Base-by-base conservation (phyloP, 1,140 invertebrate genomes). In the Penaeus chinensis region DNA sequence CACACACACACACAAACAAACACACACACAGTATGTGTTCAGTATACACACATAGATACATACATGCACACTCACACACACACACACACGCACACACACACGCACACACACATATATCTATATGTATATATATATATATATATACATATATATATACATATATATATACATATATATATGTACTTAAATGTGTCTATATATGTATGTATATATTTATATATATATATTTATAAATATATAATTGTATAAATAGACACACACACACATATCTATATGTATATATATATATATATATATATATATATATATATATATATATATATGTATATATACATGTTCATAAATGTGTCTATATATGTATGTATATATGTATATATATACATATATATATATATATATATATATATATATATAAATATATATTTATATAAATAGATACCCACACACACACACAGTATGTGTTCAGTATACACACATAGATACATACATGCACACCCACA, bases 261-360 rank as follows among this genome's bases (percentile, higher is more conserved):
- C 27, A 69, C 27, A 69, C 27, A 69, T 69, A 69, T 69, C 7
- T 69, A 69, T 69, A 69, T 71, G 32, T 71, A n/a, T 71, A n/a
- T 71, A n/a, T 71, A n/a, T 71, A n/a, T 71, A n/a, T 16, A 71
- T 71, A n/a, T 71, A 71, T 71, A n/a, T 71, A 71, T 71, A n/a
- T 71, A 71, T n/a, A 71, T 22, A 71, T 71, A 71, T 71, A 71
- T 71, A n/a, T 71, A 71, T 71, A 71, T 71, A 20, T 69, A 69
- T 69, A 20, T 69, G 19, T 69, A 20, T 69, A 69, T 20, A 69
- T 69, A 69, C 19, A 69, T 20, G 19, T 69, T 10, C 19, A 69
- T 69, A 69, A 16, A 69, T 69, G 19, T 69, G 27, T 69, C 11
- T 69, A 20, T 69, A 69, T 69, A 69, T 69, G 27, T 69, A 69